Evolutionary conservation across 1,140 invertebrate species (phyloP).

Genomic region (Tachypleus tridentatus): DNA sequence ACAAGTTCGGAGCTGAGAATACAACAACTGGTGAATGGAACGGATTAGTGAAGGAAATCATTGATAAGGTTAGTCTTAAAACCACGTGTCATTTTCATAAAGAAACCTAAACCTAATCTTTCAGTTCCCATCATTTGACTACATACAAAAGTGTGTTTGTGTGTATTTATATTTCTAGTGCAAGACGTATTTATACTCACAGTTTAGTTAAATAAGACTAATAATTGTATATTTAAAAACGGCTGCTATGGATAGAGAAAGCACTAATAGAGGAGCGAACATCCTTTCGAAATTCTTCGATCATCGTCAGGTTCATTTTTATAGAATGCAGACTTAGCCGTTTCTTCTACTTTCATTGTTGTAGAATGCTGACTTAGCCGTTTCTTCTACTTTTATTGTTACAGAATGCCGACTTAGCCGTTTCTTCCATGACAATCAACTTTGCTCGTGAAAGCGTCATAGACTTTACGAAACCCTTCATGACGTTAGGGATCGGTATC

Average conservation of each 20-base stretch:
- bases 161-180: too few relatives aligned
- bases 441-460: conserved; percentile 87
- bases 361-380: conserved; percentile 76
- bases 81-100: neutral
- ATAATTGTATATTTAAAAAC: too few relatives aligned
- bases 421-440: conserved; percentile 88
- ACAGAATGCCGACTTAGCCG: conserved; percentile 76
- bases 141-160: too few relatives aligned
- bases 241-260: too few relatives aligned
- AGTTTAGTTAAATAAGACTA: too few relatives aligned
- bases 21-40: conserved; percentile 91
- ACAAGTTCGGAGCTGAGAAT: conserved; percentile 86
- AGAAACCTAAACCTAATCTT: conserved; percentile 5
- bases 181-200: too few relatives aligned
- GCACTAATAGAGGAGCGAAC: too few relatives aligned
- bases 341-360: conserved; percentile 34
- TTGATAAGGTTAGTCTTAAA: conserved; percentile 43
- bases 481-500: conserved; percentile 80
- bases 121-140: too few relatives aligned
- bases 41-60: conserved; percentile 68
- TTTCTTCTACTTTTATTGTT: conserved; percentile 54
- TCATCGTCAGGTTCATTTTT: too few relatives aligned
- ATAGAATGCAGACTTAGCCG: conserved; percentile 1
- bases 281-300: too few relatives aligned
- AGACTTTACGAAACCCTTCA: conserved; percentile 88